Evolutionary conservation across 2,113 vertebrate species (phyloP).

Genomic region (Dinomys branickii): DNA sequence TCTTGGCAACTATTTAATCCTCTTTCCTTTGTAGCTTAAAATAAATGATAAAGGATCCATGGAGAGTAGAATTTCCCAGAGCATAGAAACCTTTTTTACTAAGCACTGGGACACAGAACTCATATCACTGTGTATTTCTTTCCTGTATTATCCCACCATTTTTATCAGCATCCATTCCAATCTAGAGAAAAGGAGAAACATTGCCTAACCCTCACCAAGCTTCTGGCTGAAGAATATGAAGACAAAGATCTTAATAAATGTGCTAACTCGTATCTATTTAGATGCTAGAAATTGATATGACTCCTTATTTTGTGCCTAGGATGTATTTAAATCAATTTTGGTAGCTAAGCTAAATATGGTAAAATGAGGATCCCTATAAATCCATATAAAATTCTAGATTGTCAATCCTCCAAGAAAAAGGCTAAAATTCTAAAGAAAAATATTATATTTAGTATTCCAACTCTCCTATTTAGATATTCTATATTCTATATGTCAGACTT

Average conservation of each 20-base stretch:
- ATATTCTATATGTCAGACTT: neutral
- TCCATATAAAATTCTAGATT: neutral
- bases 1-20: slow-evolving; percentile 27
- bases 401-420: neutral
- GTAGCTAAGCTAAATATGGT: neutral
- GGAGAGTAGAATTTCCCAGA: neutral
- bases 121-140: neutral
- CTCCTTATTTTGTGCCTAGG: neutral
- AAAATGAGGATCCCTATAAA: neutral
- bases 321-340: slow-evolving; percentile 30
- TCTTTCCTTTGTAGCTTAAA: slow-evolving; percentile 3
- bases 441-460: neutral
- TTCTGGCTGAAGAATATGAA: slow-evolving; percentile 44
- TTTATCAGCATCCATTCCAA: neutral
- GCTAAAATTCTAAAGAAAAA: slow-evolving; percentile 31
- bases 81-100: neutral
- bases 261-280: neutral
- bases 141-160: neutral
- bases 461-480: neutral
- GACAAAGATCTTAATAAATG: neutral
- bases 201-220: neutral
- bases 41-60: neutral
- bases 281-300: neutral
- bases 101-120: neutral
- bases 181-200: slow-evolving; percentile 19